Base-by-base conservation (phyloP, 1,140 invertebrate genomes). In the Gryon sp. region DNA sequence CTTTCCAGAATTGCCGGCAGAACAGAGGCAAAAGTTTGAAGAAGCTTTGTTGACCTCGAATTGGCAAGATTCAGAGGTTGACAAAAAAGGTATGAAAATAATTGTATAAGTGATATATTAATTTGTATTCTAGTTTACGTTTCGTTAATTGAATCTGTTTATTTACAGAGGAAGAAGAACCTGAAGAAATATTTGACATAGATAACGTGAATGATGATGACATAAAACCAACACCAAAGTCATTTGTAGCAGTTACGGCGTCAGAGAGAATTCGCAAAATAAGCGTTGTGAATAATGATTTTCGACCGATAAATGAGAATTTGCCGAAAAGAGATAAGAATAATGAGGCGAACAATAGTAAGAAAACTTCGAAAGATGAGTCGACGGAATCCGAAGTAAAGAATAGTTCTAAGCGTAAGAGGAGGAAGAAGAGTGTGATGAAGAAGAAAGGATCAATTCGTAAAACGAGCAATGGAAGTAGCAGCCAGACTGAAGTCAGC, bases 371-470 rank as follows among this genome's bases (percentile, higher is more conserved):
- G 0, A 87, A 86, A 16, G 89, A 89, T 0, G 84, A 87, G 4
- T 87, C 46, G 1, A 65, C 34, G 1, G 84, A 82, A 20, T n/a
- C n/a, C n/a, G 81, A 85, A 22, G 52, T 65, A 26, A 87, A 80
- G 50, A 80, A 78, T 30, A 90, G 83, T 26, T 88, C 92, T 30
- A 94, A 95, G 78, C 92, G 94, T 76, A 95, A 93, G 81, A 91
- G 94, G 6, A 93, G 93, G 79, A 94, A 93, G 87, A 95, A 93
- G 89, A 92, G 92, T n/a, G 90, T 92, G 46, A 92, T 94, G 84
- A 94, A 94, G 84, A 94, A 94, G 82, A 93, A 93, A 84, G 93
- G 94, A 72, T 90, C 92, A 5, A 91, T 92, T 75, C 91, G 93
- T 38, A 94, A 94, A 78, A 90, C 91, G 0, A 92, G 92, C 8